Evolutionary conservation across 2,113 vertebrate genomes (phyloP).

Genomic region (Eudyptes chrysolophus): DNA sequence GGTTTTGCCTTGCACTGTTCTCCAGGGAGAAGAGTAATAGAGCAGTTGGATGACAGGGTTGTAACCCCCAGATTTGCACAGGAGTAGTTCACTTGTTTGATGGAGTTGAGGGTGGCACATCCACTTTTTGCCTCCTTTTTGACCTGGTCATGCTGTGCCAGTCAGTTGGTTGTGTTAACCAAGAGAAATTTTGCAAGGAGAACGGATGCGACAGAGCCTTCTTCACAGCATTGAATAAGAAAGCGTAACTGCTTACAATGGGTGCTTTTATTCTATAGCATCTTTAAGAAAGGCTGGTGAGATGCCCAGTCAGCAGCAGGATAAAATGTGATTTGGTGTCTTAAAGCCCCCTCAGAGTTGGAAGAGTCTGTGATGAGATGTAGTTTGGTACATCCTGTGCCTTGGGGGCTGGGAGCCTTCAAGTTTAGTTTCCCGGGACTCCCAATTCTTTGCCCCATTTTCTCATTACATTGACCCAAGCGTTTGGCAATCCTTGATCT

Average conservation of each 20-base stretch:
- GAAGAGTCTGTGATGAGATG: background rate
- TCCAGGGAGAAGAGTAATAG: background rate
- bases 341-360: background rate
- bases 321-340: background rate
- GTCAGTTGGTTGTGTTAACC: background rate
- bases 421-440: background rate
- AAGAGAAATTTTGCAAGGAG: background rate
- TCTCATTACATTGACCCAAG: background rate
- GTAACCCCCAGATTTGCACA: background rate
- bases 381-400: background rate
- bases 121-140: background rate
- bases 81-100: background rate
- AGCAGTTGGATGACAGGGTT: background rate
- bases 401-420: background rate
- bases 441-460: background rate
- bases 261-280: background rate
- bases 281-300: background rate
- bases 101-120: background rate
- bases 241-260: background rate
- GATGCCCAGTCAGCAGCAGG: background rate
- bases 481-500: background rate
- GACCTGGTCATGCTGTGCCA: background rate
- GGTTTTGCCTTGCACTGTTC: background rate
- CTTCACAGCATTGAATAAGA: background rate
- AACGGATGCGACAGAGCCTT: background rate